Evolutionary conservation across 2,888 invertebrate species (phyloP).

Genomic region (Callyntrura sp.): DNA sequence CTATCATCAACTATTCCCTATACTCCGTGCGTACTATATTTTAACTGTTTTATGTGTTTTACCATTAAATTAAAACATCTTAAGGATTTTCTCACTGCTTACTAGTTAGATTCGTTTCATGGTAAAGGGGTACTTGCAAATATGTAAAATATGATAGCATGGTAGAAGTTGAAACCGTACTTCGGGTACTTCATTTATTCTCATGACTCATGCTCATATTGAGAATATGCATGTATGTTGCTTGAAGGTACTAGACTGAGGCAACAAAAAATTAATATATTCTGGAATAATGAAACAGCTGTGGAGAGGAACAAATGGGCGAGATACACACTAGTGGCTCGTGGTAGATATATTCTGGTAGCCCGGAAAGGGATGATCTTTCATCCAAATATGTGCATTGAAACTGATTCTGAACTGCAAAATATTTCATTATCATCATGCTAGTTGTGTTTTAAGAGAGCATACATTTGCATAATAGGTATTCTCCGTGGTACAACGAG

Average conservation of each 20-base stretch:
- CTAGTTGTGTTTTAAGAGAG: background rate
- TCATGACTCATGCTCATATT: constrained; percentile 52
- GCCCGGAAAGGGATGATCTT: too few relatives aligned
- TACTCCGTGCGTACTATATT: background rate
- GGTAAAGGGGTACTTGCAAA: constrained; percentile 6
- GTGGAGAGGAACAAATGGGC: background rate
- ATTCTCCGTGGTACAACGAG: background rate
- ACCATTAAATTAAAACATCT: constrained; percentile 21
- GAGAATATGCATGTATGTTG: constrained; percentile 39
- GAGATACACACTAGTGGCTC: background rate
- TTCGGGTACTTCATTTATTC: background rate
- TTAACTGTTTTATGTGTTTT: background rate
- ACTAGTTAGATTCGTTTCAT: background rate
- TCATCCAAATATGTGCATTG: background rate
- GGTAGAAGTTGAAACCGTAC: background rate
- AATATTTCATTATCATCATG: background rate
- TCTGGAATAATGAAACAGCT: constrained; percentile 69
- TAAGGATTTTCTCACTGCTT: background rate
- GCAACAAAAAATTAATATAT: constrained; percentile 59
- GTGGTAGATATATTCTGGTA: too few relatives aligned
- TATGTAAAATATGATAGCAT: background rate
- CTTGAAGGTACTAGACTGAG: constrained; percentile 37
- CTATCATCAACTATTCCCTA: background rate
- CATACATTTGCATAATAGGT: constrained; percentile 3
- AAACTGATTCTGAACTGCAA: background rate